Percentiles rank a stretch among this genome's conserved stretches.
These are phyloP conservation scores for Orussus abietinus DNA, from an alignment of 1,140 invertebrate genomes.

Conservation along the genomic window DNA sequence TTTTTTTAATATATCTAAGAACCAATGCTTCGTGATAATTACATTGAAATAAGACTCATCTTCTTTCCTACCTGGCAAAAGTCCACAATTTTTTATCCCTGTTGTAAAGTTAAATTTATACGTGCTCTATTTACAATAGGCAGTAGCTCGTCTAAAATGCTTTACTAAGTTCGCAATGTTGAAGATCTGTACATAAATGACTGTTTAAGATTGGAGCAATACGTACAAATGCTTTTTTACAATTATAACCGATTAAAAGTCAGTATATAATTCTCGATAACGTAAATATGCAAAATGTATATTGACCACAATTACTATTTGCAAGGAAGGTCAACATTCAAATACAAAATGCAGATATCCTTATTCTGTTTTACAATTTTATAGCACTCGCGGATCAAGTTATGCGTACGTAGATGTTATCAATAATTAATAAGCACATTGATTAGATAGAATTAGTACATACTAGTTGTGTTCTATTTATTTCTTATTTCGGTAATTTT, in stretches of 20 bases:
- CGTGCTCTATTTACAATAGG: too few species aligned
- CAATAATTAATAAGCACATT: conserved; percentile 8
- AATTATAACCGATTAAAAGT: too few species aligned
- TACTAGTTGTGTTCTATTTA: conserved; percentile 8
- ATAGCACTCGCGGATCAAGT: conserved; percentile 24
- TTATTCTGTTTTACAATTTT: conserved; percentile 11
- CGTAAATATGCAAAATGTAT: too few species aligned
- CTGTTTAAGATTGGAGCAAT: too few species aligned
- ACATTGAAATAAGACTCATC: background rate
- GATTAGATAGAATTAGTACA: conserved; percentile 7
- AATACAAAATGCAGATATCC: too few species aligned
- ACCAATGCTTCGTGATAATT: background rate
- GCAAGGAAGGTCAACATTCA: background rate
- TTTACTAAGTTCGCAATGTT: too few species aligned
- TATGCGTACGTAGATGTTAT: conserved; percentile 19
- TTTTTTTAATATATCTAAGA: background rate
- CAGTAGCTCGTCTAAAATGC: too few species aligned
- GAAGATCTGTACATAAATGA: too few species aligned
- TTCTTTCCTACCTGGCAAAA: conserved; percentile 1
- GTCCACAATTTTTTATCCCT: conserved; percentile 8
- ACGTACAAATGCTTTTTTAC: too few species aligned
- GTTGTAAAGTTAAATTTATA: too few species aligned
- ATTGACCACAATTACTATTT: background rate
- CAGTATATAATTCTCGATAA: too few species aligned
- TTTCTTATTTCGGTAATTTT: too few species aligned